Evolutionary conservation across 1,140 invertebrate species (phyloP), one percentile per base, ranked within the genome.

Genomic region (Colletes latitarsis): DNA sequence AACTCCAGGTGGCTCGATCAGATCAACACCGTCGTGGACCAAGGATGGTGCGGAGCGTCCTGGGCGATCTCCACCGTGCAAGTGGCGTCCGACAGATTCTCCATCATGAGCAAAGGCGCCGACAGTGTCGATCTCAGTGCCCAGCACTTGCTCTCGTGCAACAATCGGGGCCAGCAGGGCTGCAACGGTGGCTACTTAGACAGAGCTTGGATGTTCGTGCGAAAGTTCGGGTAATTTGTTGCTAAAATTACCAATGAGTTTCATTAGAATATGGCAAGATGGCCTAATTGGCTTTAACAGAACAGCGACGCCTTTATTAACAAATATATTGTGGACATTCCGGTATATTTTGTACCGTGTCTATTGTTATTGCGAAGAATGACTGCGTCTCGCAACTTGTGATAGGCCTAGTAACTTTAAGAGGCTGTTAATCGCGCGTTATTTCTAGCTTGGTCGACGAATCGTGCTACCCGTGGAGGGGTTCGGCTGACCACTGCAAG

Each of bases 1-100:
- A 94, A 96, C 2, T 88, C 92, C 0, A 94, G 94, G 62, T 99
- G 98, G 98, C 95, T 95, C 0, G 93, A 94, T 0, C 94, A 94
- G 46, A 96, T 99, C 52, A 95, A 96, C 0, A 94, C 93, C 0
- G 94, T 99, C 12, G 93, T 95, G 14, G 98, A 99, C 93, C 98
- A 99, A 93, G 96, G 96, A 53, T 98, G 98, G 96, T 98, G 98
- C 89, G 98, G 96, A 1, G 95, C 97, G 0, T 98, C 98, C 1
- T 99, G 98, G 98, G 98, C 98, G 0, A 95, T 99, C 55, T 97
- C 97, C 0, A 97, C 98, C 0, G 96, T 96, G 14, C 95, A 95
- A 4, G 95, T 98, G n/a, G 96, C 96, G 73, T 96, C 96, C 58
- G 97, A 97, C 89, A 95, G 96, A 87, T 97, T 95, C 83, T 96